phyloP scores from a whole-genome alignment of 2,797 vertebrate species.

The Psittacula echo region DNA sequence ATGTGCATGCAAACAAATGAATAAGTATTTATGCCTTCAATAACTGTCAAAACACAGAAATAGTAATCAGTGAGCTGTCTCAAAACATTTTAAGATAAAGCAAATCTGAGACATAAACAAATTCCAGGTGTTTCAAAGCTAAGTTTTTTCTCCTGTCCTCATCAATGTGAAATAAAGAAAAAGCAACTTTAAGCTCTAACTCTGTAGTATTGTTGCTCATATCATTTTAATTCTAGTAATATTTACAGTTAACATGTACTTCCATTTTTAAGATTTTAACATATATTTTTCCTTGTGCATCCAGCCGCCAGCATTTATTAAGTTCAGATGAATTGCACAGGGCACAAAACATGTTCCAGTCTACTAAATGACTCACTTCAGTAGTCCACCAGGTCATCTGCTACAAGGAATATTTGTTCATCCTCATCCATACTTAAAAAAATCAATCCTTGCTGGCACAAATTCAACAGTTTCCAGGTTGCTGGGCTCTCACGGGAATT shows the following conservation, averaged over 20 bases:
- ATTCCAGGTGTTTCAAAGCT: neutral
- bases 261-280: neutral
- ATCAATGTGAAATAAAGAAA: neutral
- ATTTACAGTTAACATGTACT: neutral
- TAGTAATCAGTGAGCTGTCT: neutral
- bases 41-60: neutral
- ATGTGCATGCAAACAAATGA: neutral
- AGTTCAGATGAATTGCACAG: neutral
- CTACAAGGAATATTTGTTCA: slow-evolving; percentile 59
- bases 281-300: neutral
- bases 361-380: slow-evolving; percentile 26
- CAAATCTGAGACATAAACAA: neutral
- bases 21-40: neutral
- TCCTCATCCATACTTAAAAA: slow-evolving; percentile 34
- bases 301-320: neutral
- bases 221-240: neutral
- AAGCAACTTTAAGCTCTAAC: neutral
- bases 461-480: slow-evolving; percentile 58
- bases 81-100: neutral
- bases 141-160: neutral
- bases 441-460: slow-evolving; percentile 27
- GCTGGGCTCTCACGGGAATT: slow-evolving; percentile 26
- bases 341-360: neutral
- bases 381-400: slow-evolving; percentile 3
- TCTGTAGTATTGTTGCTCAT: neutral